Base-by-base conservation (phyloP, 64 coral and sea anemone genomes). In the Actinia equina region DNA sequence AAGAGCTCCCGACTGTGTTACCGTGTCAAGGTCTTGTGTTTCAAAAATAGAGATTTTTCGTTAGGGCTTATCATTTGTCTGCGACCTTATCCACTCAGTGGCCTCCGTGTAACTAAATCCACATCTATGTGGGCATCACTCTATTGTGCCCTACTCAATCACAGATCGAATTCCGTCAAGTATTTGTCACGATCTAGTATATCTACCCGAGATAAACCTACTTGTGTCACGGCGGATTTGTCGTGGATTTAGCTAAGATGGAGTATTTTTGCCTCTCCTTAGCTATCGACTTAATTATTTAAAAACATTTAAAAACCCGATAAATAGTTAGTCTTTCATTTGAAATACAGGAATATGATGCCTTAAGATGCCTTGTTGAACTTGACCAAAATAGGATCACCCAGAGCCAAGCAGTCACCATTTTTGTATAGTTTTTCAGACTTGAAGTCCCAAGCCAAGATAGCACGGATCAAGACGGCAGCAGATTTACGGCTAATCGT, bases 31-130 rank as follows among this genome's bases (percentile, higher is more conserved):
- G 78, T 52, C 49, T 81, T 81, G 78, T 49, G 44, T 81, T 81
- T 81, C 78, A 81, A 81, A 81, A 81, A 81, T 81, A 81, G 78
- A 44, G 17, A 44, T 44, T 81, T 81, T 81, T 44, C 69, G 69
- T 74, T 13, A 74, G 17, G 49, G 4, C 78, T 81, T 81, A 81
- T 81, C 78, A 81, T 44, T 81, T 81, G 78, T 81, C 78, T 20
- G 42, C 52, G 42, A 49, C 49, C 49, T 81, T 81, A 20, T 81
- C 25, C 69, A 74, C 17, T 6, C 15, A 23, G 17, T 52, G 78
- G 17, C 18, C 43, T 81, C 44, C 14, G 7, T 80, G 78, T 49
- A 81, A 81, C 78, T 52, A 49, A 52, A 81, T 81, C 78, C 78
- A 37, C 30, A 81, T 46, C 44, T 44, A 52, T 52, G 49, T 81